Evolutionary conservation across 2,888 invertebrate genomes (phyloP).

Genomic region (Stegana nigrithorax): DNA sequence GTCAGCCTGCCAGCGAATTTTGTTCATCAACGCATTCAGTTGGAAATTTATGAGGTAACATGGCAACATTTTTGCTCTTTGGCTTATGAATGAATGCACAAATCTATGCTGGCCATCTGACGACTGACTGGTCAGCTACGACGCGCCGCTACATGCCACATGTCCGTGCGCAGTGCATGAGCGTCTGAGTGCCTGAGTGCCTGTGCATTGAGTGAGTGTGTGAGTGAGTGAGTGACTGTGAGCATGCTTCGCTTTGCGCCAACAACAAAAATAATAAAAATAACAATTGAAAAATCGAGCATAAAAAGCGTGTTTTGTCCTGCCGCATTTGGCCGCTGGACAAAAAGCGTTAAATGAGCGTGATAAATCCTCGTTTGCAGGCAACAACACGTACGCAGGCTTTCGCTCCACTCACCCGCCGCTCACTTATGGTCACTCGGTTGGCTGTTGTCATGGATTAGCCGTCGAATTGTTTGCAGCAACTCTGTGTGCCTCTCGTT

Average conservation of each 20-base stretch:
- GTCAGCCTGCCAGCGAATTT: constrained; percentile 44
- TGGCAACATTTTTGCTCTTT: constrained; percentile 31
- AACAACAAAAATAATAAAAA: not conserved
- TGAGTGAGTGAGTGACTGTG: not conserved
- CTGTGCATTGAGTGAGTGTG: no score
- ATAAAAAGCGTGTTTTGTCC: constrained; percentile 19
- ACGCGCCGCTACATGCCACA: no score
- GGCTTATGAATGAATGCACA: constrained; percentile 30
- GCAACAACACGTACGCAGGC: not conserved
- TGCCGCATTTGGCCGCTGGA: constrained; percentile 46
- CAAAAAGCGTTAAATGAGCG: constrained; percentile 63
- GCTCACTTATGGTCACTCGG: not conserved
- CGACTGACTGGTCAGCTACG: no score
- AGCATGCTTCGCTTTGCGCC: not conserved
- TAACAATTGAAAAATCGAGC: not conserved
- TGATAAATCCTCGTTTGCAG: constrained; percentile 58
- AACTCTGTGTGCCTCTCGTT: not conserved
- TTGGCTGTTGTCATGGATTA: not conserved
- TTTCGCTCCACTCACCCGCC: no score
- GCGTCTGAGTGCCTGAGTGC: constrained; percentile 1
- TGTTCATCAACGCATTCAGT: constrained; percentile 59
- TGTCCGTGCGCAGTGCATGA: not conserved
- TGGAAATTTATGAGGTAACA: constrained; percentile 61
- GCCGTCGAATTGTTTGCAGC: not conserved
- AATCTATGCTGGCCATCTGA: constrained; percentile 18